Conservation (phyloP, 2,888 invertebrate genomes). For the Ptilodon capucinus region DNA sequence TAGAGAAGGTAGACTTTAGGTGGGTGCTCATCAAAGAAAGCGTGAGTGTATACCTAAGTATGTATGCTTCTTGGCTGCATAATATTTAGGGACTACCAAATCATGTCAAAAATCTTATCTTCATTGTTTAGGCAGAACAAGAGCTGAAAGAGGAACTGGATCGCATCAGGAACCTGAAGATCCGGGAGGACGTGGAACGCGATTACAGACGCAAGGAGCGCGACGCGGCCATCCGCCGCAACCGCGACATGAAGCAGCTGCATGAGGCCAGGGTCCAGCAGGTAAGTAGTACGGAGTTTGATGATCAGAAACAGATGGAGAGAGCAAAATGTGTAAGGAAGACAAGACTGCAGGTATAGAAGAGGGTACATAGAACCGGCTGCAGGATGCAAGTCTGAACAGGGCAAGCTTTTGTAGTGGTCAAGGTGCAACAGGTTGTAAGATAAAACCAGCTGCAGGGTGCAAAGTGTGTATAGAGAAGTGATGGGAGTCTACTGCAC, state of each 20-base stretch:
- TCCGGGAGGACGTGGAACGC: constrained; percentile 84
- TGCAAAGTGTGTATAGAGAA: not conserved
- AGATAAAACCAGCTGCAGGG: no score
- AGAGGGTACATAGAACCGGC: not conserved
- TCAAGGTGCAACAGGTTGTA: no score
- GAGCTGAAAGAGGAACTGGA: constrained; percentile 76
- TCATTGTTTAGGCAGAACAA: constrained; percentile 67
- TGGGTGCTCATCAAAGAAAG: no score
- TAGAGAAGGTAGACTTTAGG: no score
- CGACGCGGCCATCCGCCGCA: constrained; percentile 81
- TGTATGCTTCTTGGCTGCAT: no score
- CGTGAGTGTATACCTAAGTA: no score
- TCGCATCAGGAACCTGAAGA: constrained; percentile 75
- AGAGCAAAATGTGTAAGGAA: not conserved
- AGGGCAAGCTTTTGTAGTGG: not conserved
- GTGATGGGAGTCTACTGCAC: no score
- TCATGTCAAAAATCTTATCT: no score
- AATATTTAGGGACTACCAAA: no score
- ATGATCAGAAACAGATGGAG: no score
- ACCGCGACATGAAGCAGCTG: constrained; percentile 74
- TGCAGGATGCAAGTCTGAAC: not conserved
- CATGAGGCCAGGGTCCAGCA: constrained; percentile 81
- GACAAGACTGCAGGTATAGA: not conserved
- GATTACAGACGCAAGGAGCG: constrained; percentile 86
- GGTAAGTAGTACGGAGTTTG: constrained; percentile 54